Evolutionary conservation across 2,113 vertebrate species (phyloP).

Genomic region (Scolopax mira): DNA sequence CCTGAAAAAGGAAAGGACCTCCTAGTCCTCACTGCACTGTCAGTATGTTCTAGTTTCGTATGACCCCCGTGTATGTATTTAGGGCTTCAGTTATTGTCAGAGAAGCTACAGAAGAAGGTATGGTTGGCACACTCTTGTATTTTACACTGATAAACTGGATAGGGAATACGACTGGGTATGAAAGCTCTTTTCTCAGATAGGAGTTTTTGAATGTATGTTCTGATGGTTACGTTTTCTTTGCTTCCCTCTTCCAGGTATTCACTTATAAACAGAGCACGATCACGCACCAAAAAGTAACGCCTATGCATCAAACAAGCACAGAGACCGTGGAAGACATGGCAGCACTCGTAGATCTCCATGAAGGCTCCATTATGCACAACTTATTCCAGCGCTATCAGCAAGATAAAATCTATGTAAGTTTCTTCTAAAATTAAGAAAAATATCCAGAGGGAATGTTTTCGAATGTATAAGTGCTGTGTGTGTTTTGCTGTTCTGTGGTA

Average conservation of each 20-base stretch:
- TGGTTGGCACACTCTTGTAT: background rate
- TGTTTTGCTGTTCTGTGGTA: background rate
- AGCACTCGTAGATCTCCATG: slow-evolving; percentile 87
- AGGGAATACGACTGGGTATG: background rate
- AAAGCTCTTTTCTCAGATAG: background rate
- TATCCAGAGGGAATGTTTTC: background rate
- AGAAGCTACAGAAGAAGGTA: background rate
- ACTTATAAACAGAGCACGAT: slow-evolving; percentile 94
- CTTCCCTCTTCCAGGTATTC: slow-evolving; percentile 82
- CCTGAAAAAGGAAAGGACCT: background rate
- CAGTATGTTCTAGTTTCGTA: background rate
- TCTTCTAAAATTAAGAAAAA: background rate
- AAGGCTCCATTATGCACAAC: slow-evolving; percentile 96
- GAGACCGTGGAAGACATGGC: slow-evolving; percentile 94
- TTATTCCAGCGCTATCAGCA: slow-evolving; percentile 88
- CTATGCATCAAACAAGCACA: slow-evolving; percentile 83
- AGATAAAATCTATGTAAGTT: slow-evolving; percentile 92
- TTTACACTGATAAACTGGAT: background rate
- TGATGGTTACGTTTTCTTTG: background rate
- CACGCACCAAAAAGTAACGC: slow-evolving; percentile 87
- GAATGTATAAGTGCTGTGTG: background rate
- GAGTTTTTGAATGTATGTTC: background rate
- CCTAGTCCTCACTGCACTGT: background rate
- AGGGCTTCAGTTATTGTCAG: background rate
- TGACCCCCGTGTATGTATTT: accelerated